Evolutionary conservation across 2,888 invertebrate genomes (phyloP), one percentile per base, ranked within the genome.

Genomic region (Drosophila meridiana): DNA sequence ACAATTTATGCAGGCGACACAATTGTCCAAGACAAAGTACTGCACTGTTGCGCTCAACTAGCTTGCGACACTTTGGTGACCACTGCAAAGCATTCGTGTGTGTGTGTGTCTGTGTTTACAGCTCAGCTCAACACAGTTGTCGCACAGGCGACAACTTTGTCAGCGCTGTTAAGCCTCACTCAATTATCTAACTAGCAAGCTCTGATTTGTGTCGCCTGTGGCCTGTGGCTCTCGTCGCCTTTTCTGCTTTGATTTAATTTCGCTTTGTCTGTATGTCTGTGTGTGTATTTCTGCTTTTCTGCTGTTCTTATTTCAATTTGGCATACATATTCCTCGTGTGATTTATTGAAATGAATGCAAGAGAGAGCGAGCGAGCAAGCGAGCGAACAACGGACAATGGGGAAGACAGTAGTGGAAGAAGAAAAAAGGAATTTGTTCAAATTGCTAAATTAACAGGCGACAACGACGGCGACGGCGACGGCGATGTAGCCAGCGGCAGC

Each of bases 391-490:
- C 60, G 56, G 42, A 63, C 55, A 63, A 72, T 62, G 75, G 67
- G 66, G 68, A 67, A 65, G 43, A 53, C 55, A 58, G 58, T 42
- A 67, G 50, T 48, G 14, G 50, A 40, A 13, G 55, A 56, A 53
- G 45, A 68, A 61, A 72, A 45, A 71, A 76, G 74, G 86, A 85
- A 85, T 80, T 80, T 55, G 73, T 64, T 73, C 69, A 88, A 86
- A 86, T 83, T 80, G 83, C 83, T 88, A 85, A 84, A 85, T 85
- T 88, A 84, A 85, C 87, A 67, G 69, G 59, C 72, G 79, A 58
- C 70, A 43, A 30, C 43, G 14, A 53, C 53, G 48, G 32, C 38
- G 42, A 26, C 57, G 28, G 26, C 26, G 53, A 9, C 58, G 50
- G 40, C 45, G 36, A n/a, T 52, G 38, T 71, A 9, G 74, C 63